Base-by-base conservation (phyloP, 2,888 invertebrate genomes). In the Conus canariensis region DNA sequence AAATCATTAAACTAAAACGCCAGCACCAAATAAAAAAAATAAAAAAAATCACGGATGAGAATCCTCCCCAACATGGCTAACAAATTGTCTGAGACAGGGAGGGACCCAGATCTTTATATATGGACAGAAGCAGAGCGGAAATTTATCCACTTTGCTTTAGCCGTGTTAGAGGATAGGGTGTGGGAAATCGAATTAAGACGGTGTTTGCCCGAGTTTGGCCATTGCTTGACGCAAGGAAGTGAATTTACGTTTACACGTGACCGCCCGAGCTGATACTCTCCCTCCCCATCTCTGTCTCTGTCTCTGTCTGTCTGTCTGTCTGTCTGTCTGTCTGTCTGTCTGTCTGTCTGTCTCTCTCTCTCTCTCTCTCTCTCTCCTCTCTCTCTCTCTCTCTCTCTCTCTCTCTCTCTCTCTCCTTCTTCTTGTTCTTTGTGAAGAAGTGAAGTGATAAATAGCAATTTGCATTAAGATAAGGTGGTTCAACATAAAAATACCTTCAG, bases 131-230 rank as follows among this genome's bases (percentile, higher is more conserved):
- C 8, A 58, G n/a, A n/a, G 58, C n/a, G 85, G 85, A 85, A 85
- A 85, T 85, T 85, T 85, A 85, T 85, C 85, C 85, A 85, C 85
- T 85, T 85, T 85, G 60, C 59, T 22, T 85, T n/a, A 22, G 85
- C 85, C 59, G 16, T 60, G 85, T 85, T 85, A 85, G 85, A 1
- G 85, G 85, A n/a, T 60, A 60, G 85, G 45, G 60, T n/a, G 56
- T n/a, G 9, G 58, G 85, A 60, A 85, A 85, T 85, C n/a, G 85
- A 85, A 85, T 85, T 59, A 85, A 59, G 85, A 59, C 60, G 58
- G 22, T 85, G 85, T 85, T 85, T 85, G 85, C n/a, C 12, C 60
- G 85, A 85, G 60, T 60, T 85, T n/a, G 85, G 19, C 85, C 58
- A 10, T n/a, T n/a, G 59, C 16, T 6, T 80, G 77, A 22, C n/a